Percentiles rank a stretch among this genome's conserved stretches.
Conservation (phyloP, 2,797 vertebrate genomes). For the Anomalospiza imberbis region DNA sequence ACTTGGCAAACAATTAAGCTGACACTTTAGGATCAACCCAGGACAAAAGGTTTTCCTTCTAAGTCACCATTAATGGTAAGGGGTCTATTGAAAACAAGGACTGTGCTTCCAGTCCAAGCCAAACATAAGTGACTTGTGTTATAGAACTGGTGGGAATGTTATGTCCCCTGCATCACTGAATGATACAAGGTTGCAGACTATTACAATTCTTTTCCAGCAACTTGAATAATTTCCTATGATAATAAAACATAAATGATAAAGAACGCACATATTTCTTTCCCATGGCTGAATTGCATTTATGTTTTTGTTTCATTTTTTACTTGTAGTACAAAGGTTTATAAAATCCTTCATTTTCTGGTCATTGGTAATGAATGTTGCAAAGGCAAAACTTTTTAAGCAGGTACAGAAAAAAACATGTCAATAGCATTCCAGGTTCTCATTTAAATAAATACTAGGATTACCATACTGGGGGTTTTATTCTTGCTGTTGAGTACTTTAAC, state of each 20-base stretch:
- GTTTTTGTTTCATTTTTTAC: not conserved
- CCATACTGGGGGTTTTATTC: not conserved
- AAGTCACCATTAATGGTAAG: rapidly evolving
- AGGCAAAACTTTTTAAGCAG: not conserved
- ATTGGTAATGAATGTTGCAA: not conserved
- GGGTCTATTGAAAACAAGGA: not conserved
- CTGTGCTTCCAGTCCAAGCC: not conserved
- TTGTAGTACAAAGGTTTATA: not conserved
- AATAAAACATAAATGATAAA: not conserved
- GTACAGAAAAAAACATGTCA: not conserved
- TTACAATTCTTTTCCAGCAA: not conserved
- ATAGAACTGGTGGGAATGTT: not conserved
- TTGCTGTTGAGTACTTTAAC: not conserved
- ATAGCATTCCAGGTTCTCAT: not conserved
- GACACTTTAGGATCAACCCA: not conserved
- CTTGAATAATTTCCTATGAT: not conserved
- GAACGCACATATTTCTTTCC: not conserved
- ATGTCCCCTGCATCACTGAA: not conserved
- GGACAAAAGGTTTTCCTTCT: not conserved
- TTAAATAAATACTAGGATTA: not conserved
- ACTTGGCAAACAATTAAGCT: not conserved
- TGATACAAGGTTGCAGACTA: not conserved
- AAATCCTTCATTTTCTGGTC: not conserved
- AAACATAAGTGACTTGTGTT: not conserved
- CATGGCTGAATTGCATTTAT: not conserved